Percentiles rank a stretch among this genome's conserved stretches.
Evolutionary conservation across 1,140 invertebrate genomes (phyloP).

Genomic region (Araneus ventricosus): DNA sequence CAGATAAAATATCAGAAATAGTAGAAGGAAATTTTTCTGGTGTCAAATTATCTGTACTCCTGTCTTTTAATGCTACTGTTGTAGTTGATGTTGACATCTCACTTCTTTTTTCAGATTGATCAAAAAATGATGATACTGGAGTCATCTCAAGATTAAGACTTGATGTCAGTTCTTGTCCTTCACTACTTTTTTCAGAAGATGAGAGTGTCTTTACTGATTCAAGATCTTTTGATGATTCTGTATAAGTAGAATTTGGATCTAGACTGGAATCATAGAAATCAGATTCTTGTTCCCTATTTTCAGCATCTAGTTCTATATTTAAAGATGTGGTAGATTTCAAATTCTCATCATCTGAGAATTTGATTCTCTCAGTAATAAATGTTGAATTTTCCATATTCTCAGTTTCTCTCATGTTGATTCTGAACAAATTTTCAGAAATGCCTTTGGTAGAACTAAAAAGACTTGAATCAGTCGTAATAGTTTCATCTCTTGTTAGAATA

Average conservation of each 20-base stretch:
- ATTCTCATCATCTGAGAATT: neutral
- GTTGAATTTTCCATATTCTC: neutral
- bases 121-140: neutral
- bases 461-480: neutral
- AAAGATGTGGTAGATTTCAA: neutral
- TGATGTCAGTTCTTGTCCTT: no score
- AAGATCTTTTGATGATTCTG: neutral
- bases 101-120: neutral
- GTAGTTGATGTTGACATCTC: neutral
- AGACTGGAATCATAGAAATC: neutral
- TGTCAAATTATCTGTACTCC: neutral
- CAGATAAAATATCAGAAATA: neutral
- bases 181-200: neutral
- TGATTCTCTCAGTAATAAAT: neutral
- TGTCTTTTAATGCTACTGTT: neutral
- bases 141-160: no score
- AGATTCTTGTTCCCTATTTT: neutral
- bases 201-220: neutral
- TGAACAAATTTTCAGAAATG: neutral
- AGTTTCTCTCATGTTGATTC: neutral
- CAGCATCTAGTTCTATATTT: neutral
- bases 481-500: neutral
- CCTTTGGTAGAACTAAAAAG: neutral
- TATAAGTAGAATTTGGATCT: neutral
- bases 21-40: neutral